Percentiles rank a stretch among this genome's conserved stretches.
Evolutionary conservation across 2,888 invertebrate genomes (phyloP).

Genomic region (Miltochrista miniata): DNA sequence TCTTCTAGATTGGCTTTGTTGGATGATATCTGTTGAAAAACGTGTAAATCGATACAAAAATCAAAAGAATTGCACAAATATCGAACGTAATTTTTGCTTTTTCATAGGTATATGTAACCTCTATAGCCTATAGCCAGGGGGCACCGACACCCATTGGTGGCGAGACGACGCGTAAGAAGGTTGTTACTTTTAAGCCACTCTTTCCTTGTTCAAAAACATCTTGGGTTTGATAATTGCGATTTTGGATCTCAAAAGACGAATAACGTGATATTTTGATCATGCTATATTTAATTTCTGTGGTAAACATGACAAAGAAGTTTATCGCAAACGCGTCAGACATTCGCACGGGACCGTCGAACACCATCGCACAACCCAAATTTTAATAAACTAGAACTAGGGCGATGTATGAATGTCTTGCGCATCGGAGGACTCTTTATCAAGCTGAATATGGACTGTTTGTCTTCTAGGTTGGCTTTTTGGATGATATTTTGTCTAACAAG

Average conservation of each 20-base stretch:
- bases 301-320: constrained; percentile 16
- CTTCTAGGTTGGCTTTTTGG: constrained; percentile 1
- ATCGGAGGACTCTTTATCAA: constrained; percentile 6
- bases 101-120: too few relatives aligned
- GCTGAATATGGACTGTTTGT: constrained; percentile 2
- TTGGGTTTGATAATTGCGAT: too few relatives aligned
- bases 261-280: too few relatives aligned
- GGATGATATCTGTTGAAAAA: constrained; percentile 5
- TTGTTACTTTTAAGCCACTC: too few relatives aligned
- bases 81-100: too few relatives aligned
- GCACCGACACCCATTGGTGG: too few relatives aligned
- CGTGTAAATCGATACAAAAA: too few relatives aligned
- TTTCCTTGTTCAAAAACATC: too few relatives aligned
- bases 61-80: not conserved
- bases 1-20: constrained; percentile 3
- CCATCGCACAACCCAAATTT: constrained; percentile 49
- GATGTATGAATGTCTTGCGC: constrained; percentile 2
- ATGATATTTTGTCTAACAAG: constrained; percentile 3
- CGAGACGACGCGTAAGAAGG: too few relatives aligned
- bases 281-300: too few relatives aligned
- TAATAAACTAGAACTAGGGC: constrained; percentile 42
- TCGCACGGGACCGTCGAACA: constrained; percentile 59
- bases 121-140: too few relatives aligned
- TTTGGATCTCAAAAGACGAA: too few relatives aligned
- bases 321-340: constrained; percentile 60